Evolutionary conservation across 2,888 invertebrate species (phyloP), one percentile per base, ranked within the genome.

Genomic region (Dynastes tityus): DNA sequence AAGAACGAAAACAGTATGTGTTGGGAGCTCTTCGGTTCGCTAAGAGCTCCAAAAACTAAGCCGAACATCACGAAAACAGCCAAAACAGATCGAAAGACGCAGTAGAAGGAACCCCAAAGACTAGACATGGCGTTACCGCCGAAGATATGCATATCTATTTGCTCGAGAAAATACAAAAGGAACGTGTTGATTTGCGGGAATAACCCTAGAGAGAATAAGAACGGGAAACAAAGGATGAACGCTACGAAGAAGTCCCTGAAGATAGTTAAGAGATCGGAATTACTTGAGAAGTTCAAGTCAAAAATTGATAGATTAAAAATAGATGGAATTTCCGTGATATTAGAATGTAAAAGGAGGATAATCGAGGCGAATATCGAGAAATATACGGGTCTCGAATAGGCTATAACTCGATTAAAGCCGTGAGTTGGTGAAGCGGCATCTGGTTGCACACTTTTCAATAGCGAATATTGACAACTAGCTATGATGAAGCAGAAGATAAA

Each of bases 351-450:
- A 11, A 87, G 76, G 75, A 89, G 81, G 40, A 88, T 83, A 67
- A 88, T 80, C 84, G 87, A 90, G 6, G 94, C 92, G 85, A 96
- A 95, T 58, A 98, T 85, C 84, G 96, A 96, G 87, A 98, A 99
- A 89, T 98, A 99, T 16, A 98, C 95, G 4, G 98, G 97, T 80
- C 98, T 92, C 29, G 97, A 97, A 88, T 97, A 98, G 51, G 97
- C 95, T 53, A 98, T 97, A 84, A 98, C 94, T 84, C 96, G 94
- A 88, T 99, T 99, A 87, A 97, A 98, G 11, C 98, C 98, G 88
- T 99, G 99, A 55, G 98, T 98, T 0, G 99, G 99, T 1, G 99
- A 99, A 0, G 99, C 96, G 0, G 99, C 98, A 89, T 99, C 99
- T 0, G 99, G 99, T 87, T 99, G 99, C 1, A 99, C 99, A 83